Evolutionary conservation across 2,888 invertebrate species (phyloP).

Genomic region (Cryptophagus acutangulus): DNA sequence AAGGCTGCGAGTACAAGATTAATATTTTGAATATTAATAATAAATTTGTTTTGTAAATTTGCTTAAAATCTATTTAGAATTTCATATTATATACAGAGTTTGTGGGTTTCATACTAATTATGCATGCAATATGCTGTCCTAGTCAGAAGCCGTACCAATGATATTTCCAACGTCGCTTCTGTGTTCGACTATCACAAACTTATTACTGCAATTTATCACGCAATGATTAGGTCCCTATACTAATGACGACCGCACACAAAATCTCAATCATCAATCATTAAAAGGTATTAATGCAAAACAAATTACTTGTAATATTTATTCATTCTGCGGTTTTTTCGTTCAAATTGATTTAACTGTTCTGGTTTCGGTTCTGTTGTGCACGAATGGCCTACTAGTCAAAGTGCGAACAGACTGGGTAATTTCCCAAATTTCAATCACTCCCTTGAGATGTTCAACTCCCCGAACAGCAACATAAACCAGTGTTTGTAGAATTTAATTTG

Average conservation of each 20-base stretch:
- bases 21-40: background rate
- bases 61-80: background rate
- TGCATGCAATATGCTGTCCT: slow-evolving; percentile 1
- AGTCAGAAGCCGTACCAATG: background rate
- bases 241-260: background rate
- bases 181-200: slow-evolving; percentile 3
- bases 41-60: background rate
- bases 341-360: too few relatives aligned
- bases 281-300: too few relatives aligned
- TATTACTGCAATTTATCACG: slow-evolving; percentile 5
- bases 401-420: too few relatives aligned
- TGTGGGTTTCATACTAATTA: slow-evolving; percentile 2
- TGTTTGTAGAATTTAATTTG: too few relatives aligned
- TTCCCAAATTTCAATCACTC: too few relatives aligned
- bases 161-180: background rate
- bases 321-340: too few relatives aligned
- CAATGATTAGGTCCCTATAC: background rate
- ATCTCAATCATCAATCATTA: background rate
- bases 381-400: too few relatives aligned
- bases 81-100: background rate
- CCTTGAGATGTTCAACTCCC: too few relatives aligned
- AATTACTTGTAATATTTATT: too few relatives aligned
- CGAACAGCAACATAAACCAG: too few relatives aligned
- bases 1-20: too few relatives aligned
- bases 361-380: too few relatives aligned